A percentile compares a stretch with the other conserved stretches of the same genome.
Evolutionary conservation across 2,797 vertebrate species (phyloP).

Genomic region (Halcyon chelicuti): DNA sequence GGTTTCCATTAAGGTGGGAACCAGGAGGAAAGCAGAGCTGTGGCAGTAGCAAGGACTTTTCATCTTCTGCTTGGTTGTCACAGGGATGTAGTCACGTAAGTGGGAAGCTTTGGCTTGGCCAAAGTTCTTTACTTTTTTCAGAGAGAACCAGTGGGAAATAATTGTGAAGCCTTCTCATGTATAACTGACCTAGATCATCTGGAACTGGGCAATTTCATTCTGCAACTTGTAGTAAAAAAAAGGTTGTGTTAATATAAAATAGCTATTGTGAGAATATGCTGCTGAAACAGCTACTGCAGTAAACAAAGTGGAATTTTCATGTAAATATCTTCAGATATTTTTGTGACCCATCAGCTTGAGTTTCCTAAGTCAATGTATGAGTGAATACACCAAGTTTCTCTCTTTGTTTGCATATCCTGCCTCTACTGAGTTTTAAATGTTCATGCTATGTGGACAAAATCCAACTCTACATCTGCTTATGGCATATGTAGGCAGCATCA

Average conservation of each 20-base stretch:
- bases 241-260: slow-evolving; percentile 5
- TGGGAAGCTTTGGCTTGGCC: not conserved
- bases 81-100: fast-evolving
- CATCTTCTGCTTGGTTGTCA: not conserved
- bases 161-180: not conserved
- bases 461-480: slow-evolving; percentile 57
- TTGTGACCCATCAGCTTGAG: slow-evolving; percentile 72
- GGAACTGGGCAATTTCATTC: not conserved
- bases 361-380: slow-evolving; percentile 74
- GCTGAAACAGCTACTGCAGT: slow-evolving; percentile 25
- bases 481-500: slow-evolving; percentile 51
- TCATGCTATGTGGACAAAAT: slow-evolving; percentile 64
- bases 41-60: not conserved
- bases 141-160: not conserved
- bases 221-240: not conserved
- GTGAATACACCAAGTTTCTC: slow-evolving; percentile 58
- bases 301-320: slow-evolving; percentile 60
- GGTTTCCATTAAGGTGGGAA: not conserved
- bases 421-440: slow-evolving; percentile 76
- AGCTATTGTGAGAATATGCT: not conserved
- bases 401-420: slow-evolving; percentile 73
- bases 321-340: slow-evolving; percentile 68
- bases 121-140: not conserved
- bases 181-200: not conserved
- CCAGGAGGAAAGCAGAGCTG: not conserved